phyloP scores from a whole-genome alignment of 2,888 invertebrate genomes.

The Lasioglossum marginatum region DNA sequence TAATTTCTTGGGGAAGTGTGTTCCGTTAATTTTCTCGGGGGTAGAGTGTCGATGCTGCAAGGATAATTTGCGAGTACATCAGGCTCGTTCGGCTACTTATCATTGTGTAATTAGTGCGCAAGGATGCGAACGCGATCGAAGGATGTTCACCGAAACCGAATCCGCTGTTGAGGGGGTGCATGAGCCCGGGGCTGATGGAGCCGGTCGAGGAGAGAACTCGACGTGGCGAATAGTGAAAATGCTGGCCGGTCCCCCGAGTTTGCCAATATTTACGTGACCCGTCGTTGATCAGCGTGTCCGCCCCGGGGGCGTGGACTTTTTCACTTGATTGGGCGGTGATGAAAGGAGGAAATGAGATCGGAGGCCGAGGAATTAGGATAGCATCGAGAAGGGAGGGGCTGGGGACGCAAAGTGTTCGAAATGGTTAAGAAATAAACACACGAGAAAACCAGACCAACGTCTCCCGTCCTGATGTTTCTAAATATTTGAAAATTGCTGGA shows the following conservation, averaged over 20 bases:
- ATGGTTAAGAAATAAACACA: constrained; percentile 8
- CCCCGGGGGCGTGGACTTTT: constrained; percentile 11
- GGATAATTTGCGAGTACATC: neutral
- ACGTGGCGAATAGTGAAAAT: constrained; percentile 11
- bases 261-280: constrained; percentile 20
- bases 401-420: neutral
- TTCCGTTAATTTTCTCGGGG: neutral
- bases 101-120: neutral
- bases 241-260: neutral
- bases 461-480: neutral
- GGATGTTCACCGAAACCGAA: constrained; percentile 6
- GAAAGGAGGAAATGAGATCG: constrained; percentile 31
- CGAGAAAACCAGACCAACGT: neutral
- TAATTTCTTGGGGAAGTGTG: neutral
- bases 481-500: neutral
- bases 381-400: neutral
- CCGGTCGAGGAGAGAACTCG: neutral
- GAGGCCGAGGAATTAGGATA: constrained; percentile 10
- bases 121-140: neutral
- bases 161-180: constrained; percentile 31
- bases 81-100: neutral
- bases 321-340: constrained; percentile 29
- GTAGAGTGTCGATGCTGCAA: neutral
- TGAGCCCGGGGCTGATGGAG: constrained; percentile 31
- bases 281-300: constrained; percentile 21